Evolutionary conservation across 37 sponge, comb jelly and placozoan genomes (phyloP), one percentile per base, ranked within the genome.

Genomic region (Cladorhizidae sp.): DNA sequence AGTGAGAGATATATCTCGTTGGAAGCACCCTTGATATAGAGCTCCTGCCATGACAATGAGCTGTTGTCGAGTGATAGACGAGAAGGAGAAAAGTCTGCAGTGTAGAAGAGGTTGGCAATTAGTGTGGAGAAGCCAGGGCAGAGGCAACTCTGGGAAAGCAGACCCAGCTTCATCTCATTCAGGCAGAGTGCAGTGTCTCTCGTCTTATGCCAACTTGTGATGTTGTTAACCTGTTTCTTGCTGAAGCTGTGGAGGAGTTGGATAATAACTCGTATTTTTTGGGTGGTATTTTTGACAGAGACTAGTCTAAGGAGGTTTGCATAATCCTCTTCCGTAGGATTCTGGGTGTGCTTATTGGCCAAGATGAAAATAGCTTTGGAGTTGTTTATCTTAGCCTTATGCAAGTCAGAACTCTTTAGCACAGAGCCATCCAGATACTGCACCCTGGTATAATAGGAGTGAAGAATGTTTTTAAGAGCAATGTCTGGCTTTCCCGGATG

Each of bases 41-140:
- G 65, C n/a, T 55, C 25, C 61, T 72, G 58, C 88, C 88, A 88
- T n/a, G n/a, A n/a, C 7, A 3, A 25, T 5, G 35, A 7, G 18
- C 29, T 1, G 26, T 76, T 43, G 26, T 25, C 71, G 17, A 71
- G 6, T 2, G 71, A 43, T 26, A 59, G 3, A 23, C 5, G n/a
- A 20, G 3, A 15, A n/a, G n/a, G n/a, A 39, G 76, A 51, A 38
- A 75, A 67, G 36, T 72, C 67, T 40, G 63, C 55, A 20, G 86
- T 75, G 45, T 78, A 87, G 67, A 91, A 77, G 28, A 95, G 84
- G 59, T 95, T 95, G 29, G 83, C 64, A 21, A 95, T 57, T 12
- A 93, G 68, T 33, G 96, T 90, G 17, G 94, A 93, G 40, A 93
- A 78, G 9, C 96, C 96, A 14, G 94, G 96, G 68, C 94, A 87